These are phyloP conservation scores for Lordiphosa andalusiaca DNA, from an alignment of 2,888 invertebrate genomes.

Conservation along the genomic window DNA sequence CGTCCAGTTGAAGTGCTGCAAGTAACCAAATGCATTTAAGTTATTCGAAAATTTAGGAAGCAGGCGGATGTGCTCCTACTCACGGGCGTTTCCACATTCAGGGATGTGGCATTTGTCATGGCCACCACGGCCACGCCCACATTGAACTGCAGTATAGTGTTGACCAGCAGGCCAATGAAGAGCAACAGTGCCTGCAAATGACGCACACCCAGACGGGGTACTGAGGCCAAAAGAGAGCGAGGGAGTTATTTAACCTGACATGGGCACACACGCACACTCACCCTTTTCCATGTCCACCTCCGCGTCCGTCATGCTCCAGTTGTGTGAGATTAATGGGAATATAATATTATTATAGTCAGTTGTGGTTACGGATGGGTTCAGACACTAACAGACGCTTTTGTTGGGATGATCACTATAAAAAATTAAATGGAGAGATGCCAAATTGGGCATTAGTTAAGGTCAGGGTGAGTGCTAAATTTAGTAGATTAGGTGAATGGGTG, in stretches of 20 bases:
- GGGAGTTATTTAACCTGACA: neutral
- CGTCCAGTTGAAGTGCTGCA: slow-evolving; percentile 80
- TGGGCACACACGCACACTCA: neutral
- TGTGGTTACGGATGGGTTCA: no score
- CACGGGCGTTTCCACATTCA: slow-evolving; percentile 70
- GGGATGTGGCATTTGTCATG: slow-evolving; percentile 83
- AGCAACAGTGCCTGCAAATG: slow-evolving; percentile 84
- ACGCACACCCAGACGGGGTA: slow-evolving; percentile 81
- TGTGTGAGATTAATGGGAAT: no score
- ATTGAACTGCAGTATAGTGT: slow-evolving; percentile 85
- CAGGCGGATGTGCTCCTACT: slow-evolving; percentile 40
- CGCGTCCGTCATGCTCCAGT: no score
- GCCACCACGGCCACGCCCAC: slow-evolving; percentile 88
- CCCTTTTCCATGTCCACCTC: no score
- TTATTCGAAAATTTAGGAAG: neutral
- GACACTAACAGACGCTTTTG: no score
- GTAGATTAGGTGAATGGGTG: no score
- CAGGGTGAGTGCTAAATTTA: no score
- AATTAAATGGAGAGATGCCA: no score
- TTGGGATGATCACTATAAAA: no score
- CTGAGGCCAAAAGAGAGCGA: slow-evolving; percentile 40
- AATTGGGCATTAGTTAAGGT: no score
- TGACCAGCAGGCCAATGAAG: slow-evolving; percentile 83
- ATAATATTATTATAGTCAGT: no score
- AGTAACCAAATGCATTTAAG: neutral